These are phyloP conservation scores for Medauroidea extradentata DNA, from an alignment of 1,140 invertebrate species.

Conservation along the genomic window DNA sequence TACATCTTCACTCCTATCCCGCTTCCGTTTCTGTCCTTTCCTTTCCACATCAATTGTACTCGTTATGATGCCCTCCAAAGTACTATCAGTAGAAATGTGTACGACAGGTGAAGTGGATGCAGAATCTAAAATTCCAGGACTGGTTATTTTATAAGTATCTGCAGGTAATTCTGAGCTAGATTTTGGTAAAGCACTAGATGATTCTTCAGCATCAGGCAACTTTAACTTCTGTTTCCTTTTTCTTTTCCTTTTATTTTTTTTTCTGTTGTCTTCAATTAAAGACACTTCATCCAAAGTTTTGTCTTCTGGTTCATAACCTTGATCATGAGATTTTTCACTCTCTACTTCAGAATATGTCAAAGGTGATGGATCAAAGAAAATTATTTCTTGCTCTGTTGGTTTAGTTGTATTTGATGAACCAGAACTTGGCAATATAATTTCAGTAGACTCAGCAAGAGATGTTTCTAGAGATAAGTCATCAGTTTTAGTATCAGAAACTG, in stretches of 20 bases:
- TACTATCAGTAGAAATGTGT: conserved; percentile 25
- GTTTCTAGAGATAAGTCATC: conserved; percentile 43
- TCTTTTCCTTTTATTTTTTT: conserved; percentile 46
- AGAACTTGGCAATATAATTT: conserved; percentile 49
- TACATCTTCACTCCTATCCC: conserved; percentile 33
- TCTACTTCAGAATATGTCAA: not conserved
- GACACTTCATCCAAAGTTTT: conserved; percentile 51
- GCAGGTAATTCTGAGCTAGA: conserved; percentile 26
- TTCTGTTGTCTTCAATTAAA: conserved; percentile 39
- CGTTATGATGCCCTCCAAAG: not conserved
- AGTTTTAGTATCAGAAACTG: not conserved
- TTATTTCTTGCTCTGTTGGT: conserved; percentile 37
- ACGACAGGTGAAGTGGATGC: conserved; percentile 28
- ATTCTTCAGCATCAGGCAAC: conserved; percentile 40
- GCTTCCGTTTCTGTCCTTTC: conserved; percentile 25
- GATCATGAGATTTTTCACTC: conserved; percentile 31
- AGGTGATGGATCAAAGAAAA: conserved; percentile 5
- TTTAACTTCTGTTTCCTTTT: conserved; percentile 52
- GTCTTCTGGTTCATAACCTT: conserved; percentile 54
- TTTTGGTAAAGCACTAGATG: conserved; percentile 33
- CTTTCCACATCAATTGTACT: not conserved
- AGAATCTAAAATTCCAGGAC: conserved; percentile 19
- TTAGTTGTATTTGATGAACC: conserved; percentile 47
- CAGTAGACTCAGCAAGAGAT: conserved; percentile 56
- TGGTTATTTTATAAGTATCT: too few species aligned